Base-by-base conservation (phyloP, 2,888 invertebrate genomes). In the Harpagoxenus sublaevis region DNA sequence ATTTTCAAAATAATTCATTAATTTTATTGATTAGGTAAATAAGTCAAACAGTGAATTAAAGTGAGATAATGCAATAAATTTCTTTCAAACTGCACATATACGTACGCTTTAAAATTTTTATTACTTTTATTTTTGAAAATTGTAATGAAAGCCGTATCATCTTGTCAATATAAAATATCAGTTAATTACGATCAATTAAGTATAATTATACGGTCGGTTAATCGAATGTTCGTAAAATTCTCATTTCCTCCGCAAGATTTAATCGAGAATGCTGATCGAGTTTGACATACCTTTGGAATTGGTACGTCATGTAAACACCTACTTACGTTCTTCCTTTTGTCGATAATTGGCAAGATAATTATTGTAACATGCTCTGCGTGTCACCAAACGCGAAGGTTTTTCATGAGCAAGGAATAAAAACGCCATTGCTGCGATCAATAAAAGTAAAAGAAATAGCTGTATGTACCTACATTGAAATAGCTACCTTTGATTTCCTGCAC, bases 201-300 rank as follows among this genome's bases (percentile, higher is more conserved):
- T 83, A 90, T 88, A 90, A 92, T 92, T 92, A 89, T 91, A 83
- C 85, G 83, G 84, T 15, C 86, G 87, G 88, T 78, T 86, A 86
- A 86, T 85, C 87, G 85, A 53, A 84, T 87, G 88, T 90, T 90
- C 86, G 57, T 88, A 89, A 88, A 88, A 91, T 91, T 92, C 90
- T 89, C 85, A 85, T 86, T 84, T 82, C 66, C 74, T 86, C 60
- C 87, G 84, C 90, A 90, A 88, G n/a, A n/a, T 39, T 89, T 84
- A 84, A 89, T 89, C 89, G 88, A 86, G 90, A 92, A 92, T 92
- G 88, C 89, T 88, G 91, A 92, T 91, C 84, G 88, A 51, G 68
- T 74, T 55, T 63, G 84, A 65, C 87, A 83, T 83, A 81, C 78
- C 77, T 74, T 39, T 55, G 55, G 75, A 81, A 87, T 85, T 84